Evolutionary conservation across 2,888 invertebrate species (phyloP).

Genomic region (Miltochrista miniata): DNA sequence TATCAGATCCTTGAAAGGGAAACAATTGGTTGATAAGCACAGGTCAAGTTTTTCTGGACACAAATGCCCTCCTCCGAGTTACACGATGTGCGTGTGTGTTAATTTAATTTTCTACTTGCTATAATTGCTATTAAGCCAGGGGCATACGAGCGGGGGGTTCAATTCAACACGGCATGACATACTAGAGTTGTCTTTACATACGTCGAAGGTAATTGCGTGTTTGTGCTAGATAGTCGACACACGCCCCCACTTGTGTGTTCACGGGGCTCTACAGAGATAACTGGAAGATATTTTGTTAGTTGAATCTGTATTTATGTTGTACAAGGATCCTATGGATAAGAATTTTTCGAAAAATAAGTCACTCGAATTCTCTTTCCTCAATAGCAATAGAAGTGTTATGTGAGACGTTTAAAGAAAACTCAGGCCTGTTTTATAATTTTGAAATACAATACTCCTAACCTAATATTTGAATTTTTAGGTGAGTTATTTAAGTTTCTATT

Average conservation of each 20-base stretch:
- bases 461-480: no score
- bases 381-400: no score
- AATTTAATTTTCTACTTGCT: slow-evolving; percentile 80
- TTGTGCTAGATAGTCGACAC: slow-evolving; percentile 34
- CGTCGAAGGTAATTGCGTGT: slow-evolving; percentile 50
- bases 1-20: slow-evolving; percentile 19
- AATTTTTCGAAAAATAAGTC: no score
- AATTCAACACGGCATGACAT: slow-evolving; percentile 49
- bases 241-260: slow-evolving; percentile 2
- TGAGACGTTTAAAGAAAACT: no score
- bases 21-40: slow-evolving; percentile 27
- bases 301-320: no score
- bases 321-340: no score
- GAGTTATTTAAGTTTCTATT: no score
- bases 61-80: slow-evolving; percentile 58
- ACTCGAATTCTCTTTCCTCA: no score
- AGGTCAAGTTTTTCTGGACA: slow-evolving; percentile 52
- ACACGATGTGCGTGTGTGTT: slow-evolving; percentile 76
- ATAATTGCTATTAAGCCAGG: slow-evolving; percentile 70
- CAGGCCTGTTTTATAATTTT: no score
- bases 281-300: neutral
- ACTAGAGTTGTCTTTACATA: slow-evolving; percentile 70
- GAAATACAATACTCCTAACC: no score
- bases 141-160: slow-evolving; percentile 52
- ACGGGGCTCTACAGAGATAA: neutral